phyloP scores from a whole-genome alignment of 2,797 vertebrate species.

The Sebastes aleutianus region DNA sequence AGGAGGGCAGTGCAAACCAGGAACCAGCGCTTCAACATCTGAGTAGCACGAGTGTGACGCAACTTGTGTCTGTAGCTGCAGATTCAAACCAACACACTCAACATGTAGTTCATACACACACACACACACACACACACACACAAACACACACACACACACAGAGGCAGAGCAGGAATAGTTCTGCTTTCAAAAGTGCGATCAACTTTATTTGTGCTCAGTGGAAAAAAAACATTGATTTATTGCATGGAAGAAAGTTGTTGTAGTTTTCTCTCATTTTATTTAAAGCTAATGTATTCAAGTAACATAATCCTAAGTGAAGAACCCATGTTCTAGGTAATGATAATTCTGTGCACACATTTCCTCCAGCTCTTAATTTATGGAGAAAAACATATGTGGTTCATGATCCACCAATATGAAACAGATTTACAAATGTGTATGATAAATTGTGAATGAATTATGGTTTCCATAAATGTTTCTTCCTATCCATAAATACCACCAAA shows the following conservation, averaged over 20 bases:
- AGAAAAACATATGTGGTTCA: neutral
- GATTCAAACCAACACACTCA: neutral
- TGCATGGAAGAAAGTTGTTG: neutral
- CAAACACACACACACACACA: neutral
- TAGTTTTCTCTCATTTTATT: slow-evolving; percentile 31
- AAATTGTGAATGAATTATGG: neutral
- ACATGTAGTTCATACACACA: neutral
- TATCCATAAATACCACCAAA: neutral
- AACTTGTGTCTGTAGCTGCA: neutral
- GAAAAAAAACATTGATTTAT: neutral
- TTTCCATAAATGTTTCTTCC: neutral
- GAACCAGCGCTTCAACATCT: slow-evolving; percentile 62
- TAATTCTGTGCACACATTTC: neutral
- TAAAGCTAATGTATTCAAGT: neutral
- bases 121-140: neutral
- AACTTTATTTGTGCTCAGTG: slow-evolving; percentile 1
- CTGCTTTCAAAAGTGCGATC: slow-evolving; percentile 5
- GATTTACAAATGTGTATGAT: neutral
- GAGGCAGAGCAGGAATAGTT: neutral
- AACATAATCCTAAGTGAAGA: neutral
- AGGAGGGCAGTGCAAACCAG: slow-evolving; percentile 72
- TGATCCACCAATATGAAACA: neutral
- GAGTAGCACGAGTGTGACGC: slow-evolving; percentile 1
- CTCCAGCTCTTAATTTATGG: neutral
- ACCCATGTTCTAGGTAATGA: neutral